A percentile compares a stretch with the other conserved stretches of the same genome.
Conservation (phyloP, 2,888 invertebrate genomes). For the Pristionchus fissidentatus region DNA sequence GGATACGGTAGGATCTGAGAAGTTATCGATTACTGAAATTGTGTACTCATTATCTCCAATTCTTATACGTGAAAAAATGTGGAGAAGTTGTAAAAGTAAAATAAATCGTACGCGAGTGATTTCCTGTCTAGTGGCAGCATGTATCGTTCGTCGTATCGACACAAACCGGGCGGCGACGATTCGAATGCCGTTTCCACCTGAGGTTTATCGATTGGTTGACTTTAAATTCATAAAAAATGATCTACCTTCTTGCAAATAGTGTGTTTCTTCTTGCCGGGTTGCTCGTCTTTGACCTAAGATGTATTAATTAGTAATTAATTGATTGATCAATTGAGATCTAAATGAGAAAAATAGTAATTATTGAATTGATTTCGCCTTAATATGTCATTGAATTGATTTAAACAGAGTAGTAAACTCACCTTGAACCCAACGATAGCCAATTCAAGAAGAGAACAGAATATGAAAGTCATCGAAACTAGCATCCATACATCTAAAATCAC, state of each 20-base stretch:
- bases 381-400: neutral
- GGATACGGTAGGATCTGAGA: constrained; percentile 46
- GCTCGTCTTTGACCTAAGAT: constrained; percentile 54
- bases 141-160: constrained; percentile 64
- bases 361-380: neutral
- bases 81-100: neutral
- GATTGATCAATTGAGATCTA: no score
- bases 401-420: constrained; percentile 49
- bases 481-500: constrained; percentile 73
- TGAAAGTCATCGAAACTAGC: constrained; percentile 75
- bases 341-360: neutral
- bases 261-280: constrained; percentile 43
- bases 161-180: constrained; percentile 61
- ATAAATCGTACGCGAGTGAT: constrained; percentile 10
- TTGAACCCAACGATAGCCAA: constrained; percentile 74
- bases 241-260: constrained; percentile 48
- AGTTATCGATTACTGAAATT: neutral
- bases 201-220: neutral
- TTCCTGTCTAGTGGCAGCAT: constrained; percentile 64
- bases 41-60: no score
- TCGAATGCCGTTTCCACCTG: constrained; percentile 48
- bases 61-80: no score
- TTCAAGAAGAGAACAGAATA: constrained; percentile 72
- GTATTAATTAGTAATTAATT: constrained; percentile 11
- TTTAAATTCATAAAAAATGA: neutral